Conservation (phyloP, 2,797 vertebrate genomes). For the Schizopygopsis malacanthus region DNA sequence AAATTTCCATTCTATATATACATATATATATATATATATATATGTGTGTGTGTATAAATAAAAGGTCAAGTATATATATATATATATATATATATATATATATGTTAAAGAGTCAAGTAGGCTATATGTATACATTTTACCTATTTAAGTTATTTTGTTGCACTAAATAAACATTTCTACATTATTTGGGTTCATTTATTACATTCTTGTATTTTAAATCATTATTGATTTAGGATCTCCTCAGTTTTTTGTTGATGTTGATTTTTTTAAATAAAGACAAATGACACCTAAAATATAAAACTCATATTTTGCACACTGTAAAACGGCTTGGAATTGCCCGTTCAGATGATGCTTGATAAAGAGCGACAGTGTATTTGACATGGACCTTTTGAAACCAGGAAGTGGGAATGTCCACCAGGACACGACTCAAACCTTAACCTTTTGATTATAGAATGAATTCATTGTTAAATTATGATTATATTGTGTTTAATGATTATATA, state of each 20-base stretch:
- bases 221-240: background rate
- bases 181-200: background rate
- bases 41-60: too few relatives aligned
- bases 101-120: too few relatives aligned
- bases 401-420: background rate
- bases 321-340: background rate
- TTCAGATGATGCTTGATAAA: conserved; percentile 12
- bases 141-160: background rate
- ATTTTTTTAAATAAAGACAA: too few relatives aligned
- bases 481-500: background rate
- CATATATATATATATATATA: too few relatives aligned
- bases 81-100: too few relatives aligned
- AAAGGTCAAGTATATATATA: too few relatives aligned
- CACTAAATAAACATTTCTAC: background rate
- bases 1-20: too few relatives aligned
- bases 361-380: background rate
- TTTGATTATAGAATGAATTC: background rate
- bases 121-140: too few relatives aligned
- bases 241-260: background rate
- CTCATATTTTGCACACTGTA: background rate
- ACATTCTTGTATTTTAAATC: background rate
- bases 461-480: background rate
- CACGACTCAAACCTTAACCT: background rate
- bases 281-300: background rate
- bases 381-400: background rate